Conservation (phyloP, 1,140 invertebrate genomes). For the Pseudomyrmex gracilis region DNA sequence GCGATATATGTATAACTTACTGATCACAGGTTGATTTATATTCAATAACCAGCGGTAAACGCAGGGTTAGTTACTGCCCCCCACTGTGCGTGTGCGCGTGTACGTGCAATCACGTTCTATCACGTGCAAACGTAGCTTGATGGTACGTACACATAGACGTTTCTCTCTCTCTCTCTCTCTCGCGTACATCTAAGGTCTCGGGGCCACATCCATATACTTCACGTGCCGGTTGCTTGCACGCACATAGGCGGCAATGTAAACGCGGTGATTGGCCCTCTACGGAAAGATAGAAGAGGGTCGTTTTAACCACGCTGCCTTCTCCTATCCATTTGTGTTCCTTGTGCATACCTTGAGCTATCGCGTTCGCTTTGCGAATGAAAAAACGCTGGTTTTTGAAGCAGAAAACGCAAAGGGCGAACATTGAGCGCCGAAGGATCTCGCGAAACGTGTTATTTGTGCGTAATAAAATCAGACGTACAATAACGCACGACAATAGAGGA, state of each 20-base stretch:
- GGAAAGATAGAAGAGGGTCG: conserved; percentile 51
- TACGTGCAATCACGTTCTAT: conserved; percentile 67
- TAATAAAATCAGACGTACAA: too few relatives aligned
- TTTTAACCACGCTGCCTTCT: conserved; percentile 27
- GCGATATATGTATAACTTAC: conserved; percentile 67
- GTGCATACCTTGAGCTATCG: conserved; percentile 6
- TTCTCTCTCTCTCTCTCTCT: conserved; percentile 20
- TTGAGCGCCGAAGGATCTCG: neutral
- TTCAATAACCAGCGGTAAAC: conserved; percentile 76
- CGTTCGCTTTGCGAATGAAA: conserved; percentile 9
- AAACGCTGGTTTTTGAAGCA: neutral
- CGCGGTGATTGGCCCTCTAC: conserved; percentile 67
- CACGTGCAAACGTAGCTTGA: conserved; percentile 66
- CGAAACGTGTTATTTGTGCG: neutral
- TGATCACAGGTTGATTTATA: conserved; percentile 75
- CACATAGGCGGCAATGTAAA: conserved; percentile 61
- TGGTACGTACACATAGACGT: conserved; percentile 24
- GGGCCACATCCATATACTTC: neutral
- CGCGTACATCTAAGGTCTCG: conserved; percentile 31
- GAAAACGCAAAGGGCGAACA: neutral
- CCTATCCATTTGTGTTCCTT: conserved; percentile 43
- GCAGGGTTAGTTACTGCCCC: conserved; percentile 72
- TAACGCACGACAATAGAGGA: neutral
- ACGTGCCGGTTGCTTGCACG: conserved; percentile 17
- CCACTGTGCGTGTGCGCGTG: neutral